phyloP scores from a whole-genome alignment of 35 echinoderm and acorn worm species.

The Ptychodera flava region DNA sequence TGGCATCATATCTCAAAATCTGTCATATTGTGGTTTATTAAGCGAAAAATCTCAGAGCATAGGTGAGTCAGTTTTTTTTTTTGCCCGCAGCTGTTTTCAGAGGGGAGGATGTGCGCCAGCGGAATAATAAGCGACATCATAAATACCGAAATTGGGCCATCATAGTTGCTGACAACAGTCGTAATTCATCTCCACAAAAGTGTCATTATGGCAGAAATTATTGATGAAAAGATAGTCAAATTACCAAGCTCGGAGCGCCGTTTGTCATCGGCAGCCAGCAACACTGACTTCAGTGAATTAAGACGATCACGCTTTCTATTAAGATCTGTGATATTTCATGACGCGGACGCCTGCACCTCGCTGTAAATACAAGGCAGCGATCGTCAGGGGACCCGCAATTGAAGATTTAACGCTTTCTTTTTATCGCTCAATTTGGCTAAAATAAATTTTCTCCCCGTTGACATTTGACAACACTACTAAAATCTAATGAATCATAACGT shows the following conservation, averaged over 20 bases:
- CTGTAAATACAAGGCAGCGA: background rate
- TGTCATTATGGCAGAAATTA: background rate
- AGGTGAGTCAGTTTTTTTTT: background rate
- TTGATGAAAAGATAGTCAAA: background rate
- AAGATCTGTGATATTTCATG: background rate
- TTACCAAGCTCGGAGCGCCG: background rate
- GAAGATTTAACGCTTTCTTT: background rate
- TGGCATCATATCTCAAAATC: background rate
- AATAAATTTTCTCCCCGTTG: background rate
- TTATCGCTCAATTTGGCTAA: background rate
- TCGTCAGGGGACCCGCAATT: background rate
- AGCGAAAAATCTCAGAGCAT: background rate
- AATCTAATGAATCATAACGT: background rate
- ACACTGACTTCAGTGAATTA: background rate
- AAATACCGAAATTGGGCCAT: background rate
- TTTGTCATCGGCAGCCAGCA: background rate
- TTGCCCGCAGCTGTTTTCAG: background rate
- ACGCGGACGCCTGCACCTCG: background rate
- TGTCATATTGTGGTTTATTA: background rate
- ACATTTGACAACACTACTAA: background rate
- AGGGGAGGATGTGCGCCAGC: background rate
- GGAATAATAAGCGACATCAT: background rate
- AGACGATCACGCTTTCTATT: background rate
- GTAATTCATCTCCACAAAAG: background rate
- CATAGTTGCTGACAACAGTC: background rate